These are phyloP conservation scores for Heliothis virescens DNA, from an alignment of 1,140 invertebrate species.

Conservation along the genomic window DNA sequence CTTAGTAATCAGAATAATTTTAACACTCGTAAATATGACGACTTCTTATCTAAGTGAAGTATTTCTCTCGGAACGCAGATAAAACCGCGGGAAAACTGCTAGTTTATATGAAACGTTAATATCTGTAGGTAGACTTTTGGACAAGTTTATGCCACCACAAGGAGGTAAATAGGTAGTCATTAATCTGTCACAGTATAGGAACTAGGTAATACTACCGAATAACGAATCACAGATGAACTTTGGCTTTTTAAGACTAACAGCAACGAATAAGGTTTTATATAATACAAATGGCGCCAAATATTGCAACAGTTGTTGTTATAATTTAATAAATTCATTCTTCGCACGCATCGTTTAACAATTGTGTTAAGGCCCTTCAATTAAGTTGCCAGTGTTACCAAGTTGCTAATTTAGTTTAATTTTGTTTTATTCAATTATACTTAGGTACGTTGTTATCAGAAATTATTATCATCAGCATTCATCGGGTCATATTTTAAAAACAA, in stretches of 20 bases:
- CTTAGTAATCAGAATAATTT: too few species aligned
- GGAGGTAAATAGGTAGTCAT: not conserved
- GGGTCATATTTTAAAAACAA: not conserved
- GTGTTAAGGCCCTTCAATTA: conserved; percentile 43
- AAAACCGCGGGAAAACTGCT: too few species aligned
- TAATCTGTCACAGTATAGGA: not conserved
- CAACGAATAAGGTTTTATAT: conserved; percentile 8
- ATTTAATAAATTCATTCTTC: conserved; percentile 38
- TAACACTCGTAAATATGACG: too few species aligned
- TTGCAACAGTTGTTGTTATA: conserved; percentile 35
- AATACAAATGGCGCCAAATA: conserved; percentile 42
- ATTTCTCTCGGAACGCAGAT: too few species aligned
- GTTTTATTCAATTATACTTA: not conserved
- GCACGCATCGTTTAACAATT: conserved; percentile 30
- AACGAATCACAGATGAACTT: conserved; percentile 5
- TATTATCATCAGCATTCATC: not conserved
- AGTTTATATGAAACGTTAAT: too few species aligned
- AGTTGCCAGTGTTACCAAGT: not conserved
- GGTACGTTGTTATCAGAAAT: not conserved
- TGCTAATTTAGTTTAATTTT: not conserved
- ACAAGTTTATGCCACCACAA: too few species aligned
- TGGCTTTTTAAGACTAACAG: not conserved
- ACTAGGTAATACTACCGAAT: not conserved
- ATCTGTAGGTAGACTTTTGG: too few species aligned
- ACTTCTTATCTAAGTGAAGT: too few species aligned